A percentile compares a stretch with the other conserved stretches of the same genome.
Conservation (phyloP, 2,797 vertebrate genomes). For the Scyliorhinus canicula region DNA sequence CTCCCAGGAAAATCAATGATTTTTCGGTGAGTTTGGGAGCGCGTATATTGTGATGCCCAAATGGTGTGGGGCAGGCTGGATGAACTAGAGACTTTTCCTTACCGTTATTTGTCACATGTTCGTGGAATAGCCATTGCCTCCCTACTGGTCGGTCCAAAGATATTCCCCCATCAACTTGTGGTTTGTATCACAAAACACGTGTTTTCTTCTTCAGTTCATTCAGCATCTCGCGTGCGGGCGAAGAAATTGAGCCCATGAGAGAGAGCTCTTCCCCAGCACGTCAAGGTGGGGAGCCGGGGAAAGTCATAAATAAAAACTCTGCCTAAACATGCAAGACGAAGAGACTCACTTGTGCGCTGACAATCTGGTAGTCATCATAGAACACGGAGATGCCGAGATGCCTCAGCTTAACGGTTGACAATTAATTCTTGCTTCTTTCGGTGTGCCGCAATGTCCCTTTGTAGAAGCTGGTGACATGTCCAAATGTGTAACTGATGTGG, state of each 20-base stretch:
- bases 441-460: constrained; percentile 7
- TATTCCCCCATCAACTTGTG: background rate
- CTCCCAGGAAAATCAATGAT: background rate
- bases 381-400: background rate
- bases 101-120: no score
- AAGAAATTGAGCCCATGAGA: background rate
- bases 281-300: background rate
- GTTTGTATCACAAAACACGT: background rate
- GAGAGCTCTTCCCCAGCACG: no score
- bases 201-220: background rate
- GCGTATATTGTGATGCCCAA: background rate
- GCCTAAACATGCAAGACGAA: background rate
- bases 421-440: constrained; percentile 24
- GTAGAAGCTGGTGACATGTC: background rate
- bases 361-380: background rate
- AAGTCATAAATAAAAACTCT: background rate
- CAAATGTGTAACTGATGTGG: background rate
- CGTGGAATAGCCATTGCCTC: background rate
- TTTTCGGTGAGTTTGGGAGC: background rate
- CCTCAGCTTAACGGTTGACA: background rate
- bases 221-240: background rate
- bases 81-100: background rate
- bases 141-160: background rate
- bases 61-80: background rate
- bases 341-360: background rate